Evolutionary conservation across 2,888 invertebrate species (phyloP), one percentile per base, ranked within the genome.

Genomic region (Pachycephus smyrnensis): DNA sequence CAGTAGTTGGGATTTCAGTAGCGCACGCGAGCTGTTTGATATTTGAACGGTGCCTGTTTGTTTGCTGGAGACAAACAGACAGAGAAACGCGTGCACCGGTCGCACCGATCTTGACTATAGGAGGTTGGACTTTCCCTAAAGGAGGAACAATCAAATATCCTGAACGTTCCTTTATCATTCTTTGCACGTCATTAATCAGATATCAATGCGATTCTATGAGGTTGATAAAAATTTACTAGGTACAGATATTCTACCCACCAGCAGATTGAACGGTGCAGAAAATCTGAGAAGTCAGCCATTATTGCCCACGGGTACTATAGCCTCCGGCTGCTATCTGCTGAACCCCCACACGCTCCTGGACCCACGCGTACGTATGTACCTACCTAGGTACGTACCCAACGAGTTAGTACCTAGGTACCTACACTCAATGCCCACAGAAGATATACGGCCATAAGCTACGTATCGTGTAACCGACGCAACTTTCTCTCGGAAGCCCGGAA

Each of bases 221-320:
- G 55, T 55, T 9, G 55, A 55, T 55, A 55, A 55, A 23, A 55
- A 55, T 55, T 55, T 15, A 55, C 55, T 55, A 55, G 55, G 1
- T 55, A 55, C 55, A 23, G 55, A 55, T 55, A 55, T 6, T 23
- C 55, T 55, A 55, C 55, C 55, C 55, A 55, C 55, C 23, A 55
- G 55, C 55, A 55, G 55, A 55, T 23, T 23, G 55, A 55, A 23
- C 55, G 86, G 86, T 85, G 88, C 85, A 85, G 86, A 86, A 88
- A 88, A 88, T 89, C 88, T 82, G 82, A 85, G 87, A 87, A 87
- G 85, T 87, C 78, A 84, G 82, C 85, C 87, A 87, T 89, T 89
- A 87, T 88, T 87, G 86, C 86, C 80, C 83, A 84, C 80, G 82
- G 71, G 84, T 55, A 31, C 86, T 84, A 82, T 84, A 35, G 77